Evolutionary conservation across 2,797 vertebrate genomes (phyloP).

Genomic region (Ispidina lecontei): DNA sequence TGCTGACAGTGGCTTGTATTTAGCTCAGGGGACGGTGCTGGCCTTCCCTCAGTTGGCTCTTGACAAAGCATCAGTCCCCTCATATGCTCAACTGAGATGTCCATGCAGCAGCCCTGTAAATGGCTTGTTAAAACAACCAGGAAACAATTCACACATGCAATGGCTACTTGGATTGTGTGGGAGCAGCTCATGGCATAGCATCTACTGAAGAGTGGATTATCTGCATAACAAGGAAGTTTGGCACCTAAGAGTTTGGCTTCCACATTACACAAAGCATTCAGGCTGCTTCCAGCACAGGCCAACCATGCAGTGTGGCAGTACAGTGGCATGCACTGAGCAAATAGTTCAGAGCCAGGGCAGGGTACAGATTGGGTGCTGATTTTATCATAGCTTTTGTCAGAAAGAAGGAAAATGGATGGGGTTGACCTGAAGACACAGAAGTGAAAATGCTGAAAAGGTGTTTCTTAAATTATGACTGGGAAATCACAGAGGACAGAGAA

Average conservation of each 20-base stretch:
- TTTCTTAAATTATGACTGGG: neutral
- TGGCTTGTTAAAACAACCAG: neutral
- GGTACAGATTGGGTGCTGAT: neutral
- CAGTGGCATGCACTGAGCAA: neutral
- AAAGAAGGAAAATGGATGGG: neutral
- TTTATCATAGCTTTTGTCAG: neutral
- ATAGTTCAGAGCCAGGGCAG: neutral
- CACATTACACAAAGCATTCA: neutral
- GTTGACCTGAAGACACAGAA: neutral
- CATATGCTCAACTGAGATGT: neutral
- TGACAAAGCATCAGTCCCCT: neutral
- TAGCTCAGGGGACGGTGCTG: neutral
- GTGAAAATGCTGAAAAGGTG: neutral
- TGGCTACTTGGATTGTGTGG: neutral
- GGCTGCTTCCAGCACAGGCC: neutral
- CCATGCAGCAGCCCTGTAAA: neutral
- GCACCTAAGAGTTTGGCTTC: neutral
- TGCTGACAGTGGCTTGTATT: neutral
- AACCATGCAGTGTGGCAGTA: neutral
- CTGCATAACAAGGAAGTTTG: slow-evolving; percentile 27
- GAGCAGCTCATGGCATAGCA: neutral
- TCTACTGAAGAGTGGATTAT: slow-evolving; percentile 16
- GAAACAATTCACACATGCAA: neutral
- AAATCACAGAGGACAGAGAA: neutral
- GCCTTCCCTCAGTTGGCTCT: neutral